Base-by-base conservation (phyloP, 2,797 vertebrate genomes). In the Falco rusticolus region DNA sequence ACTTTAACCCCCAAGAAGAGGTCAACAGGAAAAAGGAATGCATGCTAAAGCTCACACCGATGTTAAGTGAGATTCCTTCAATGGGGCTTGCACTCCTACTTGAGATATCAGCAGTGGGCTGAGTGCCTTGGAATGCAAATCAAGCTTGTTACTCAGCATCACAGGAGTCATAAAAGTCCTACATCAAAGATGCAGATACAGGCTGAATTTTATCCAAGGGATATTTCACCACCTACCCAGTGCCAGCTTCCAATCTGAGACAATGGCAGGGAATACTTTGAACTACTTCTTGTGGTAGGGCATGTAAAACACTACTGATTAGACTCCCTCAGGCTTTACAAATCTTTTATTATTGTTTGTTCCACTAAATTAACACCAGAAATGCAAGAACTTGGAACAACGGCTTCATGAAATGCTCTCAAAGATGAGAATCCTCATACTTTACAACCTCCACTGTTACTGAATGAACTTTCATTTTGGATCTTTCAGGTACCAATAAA, bases 21-120 rank as follows among this genome's bases (percentile, higher is more conserved):
- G 98, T 98, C 98, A 98, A 89, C 87, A 94, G 86, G 96, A 97
- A 97, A 95, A 96, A 98, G 95, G 95, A 97, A 96, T 96, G 95
- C 93, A 96, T 88, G 88, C 97, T 96, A 96, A 95, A 96, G 97
- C 93, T 96, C 79, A 87, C 94, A 83, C 56, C 80, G 84, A 97
- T 96, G 96, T 96, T 97, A 95, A 90, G 94, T 94, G 94, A 96
- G 94, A 95, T 96, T 91, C 82, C 84, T 96, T 97, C 89, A 97
- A 83, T 94, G 89, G 94, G 96, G 94, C 94, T 95, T 97, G 95
- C 96, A 97, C 96, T 96, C 87, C 91, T 96, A 95, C 96, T 96
- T 47, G 19, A 97, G 95, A 94, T 97, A 98, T 68, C 98, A 96
- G 95, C 93, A 95, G 93, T 24, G 29, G 93, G 96, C 96, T 87